Evolutionary conservation across 2,797 vertebrate species (phyloP).

Genomic region (Melanotaenia nigrans): DNA sequence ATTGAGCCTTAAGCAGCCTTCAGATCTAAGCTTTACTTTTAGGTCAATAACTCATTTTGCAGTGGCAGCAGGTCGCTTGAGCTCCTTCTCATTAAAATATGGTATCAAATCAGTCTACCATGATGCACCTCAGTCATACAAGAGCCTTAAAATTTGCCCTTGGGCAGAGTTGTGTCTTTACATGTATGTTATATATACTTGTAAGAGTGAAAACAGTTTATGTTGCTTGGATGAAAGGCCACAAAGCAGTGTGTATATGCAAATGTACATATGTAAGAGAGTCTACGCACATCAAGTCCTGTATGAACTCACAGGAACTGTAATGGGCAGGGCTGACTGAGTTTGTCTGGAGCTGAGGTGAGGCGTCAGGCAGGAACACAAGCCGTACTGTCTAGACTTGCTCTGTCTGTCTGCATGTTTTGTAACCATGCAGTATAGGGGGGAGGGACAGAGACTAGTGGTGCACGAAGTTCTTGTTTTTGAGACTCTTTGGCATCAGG

Average conservation of each 20-base stretch:
- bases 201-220: constrained; percentile 5
- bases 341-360: constrained; percentile 74
- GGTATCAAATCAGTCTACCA: constrained; percentile 55
- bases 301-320: constrained; percentile 42
- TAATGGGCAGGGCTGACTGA: constrained; percentile 52
- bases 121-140: constrained; percentile 39
- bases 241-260: constrained; percentile 23
- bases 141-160: constrained; percentile 20
- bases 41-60: constrained; percentile 61
- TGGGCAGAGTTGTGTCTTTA: constrained; percentile 6
- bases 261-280: constrained; percentile 41
- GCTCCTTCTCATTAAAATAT: constrained; percentile 59
- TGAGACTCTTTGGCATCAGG: constrained; percentile 72
- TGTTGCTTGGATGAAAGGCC: not conserved
- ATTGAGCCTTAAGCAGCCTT: constrained; percentile 69
- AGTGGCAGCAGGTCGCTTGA: constrained; percentile 47
- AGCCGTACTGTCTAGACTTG: constrained; percentile 80
- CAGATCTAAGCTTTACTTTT: constrained; percentile 59
- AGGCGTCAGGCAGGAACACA: constrained; percentile 74
- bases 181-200: constrained; percentile 15
- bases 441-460: constrained; percentile 45
- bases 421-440: constrained; percentile 67
- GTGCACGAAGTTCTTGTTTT: constrained; percentile 63
- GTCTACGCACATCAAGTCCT: constrained; percentile 35
- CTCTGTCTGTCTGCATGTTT: constrained; percentile 77